Percentiles rank a stretch among this genome's conserved stretches.
phyloP scores from a whole-genome alignment of 92 coral and sea anemone species.

The Porites cylindrica region DNA sequence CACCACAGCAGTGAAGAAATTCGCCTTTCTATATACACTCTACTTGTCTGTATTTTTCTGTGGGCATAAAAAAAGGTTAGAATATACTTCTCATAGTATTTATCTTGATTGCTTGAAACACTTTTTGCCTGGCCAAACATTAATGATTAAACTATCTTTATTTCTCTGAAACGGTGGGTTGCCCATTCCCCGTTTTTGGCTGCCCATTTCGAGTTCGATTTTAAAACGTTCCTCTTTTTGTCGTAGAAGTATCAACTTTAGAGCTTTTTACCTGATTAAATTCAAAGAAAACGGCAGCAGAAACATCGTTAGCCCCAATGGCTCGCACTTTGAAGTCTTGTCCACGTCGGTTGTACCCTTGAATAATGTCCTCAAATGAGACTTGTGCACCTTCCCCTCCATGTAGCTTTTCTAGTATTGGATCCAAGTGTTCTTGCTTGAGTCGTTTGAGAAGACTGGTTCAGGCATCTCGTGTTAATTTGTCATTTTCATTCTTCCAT shows the following conservation, averaged over 20 bases:
- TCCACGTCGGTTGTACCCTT: slow-evolving; percentile 56
- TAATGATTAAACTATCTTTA: too few species aligned
- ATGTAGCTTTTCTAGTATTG: slow-evolving; percentile 70
- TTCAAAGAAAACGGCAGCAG: slow-evolving; percentile 65
- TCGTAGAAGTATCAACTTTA: background rate
- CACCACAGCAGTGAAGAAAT: too few species aligned
- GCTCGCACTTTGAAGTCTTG: slow-evolving; percentile 47
- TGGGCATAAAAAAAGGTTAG: too few species aligned
- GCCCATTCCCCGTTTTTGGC: too few species aligned
- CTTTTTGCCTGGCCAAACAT: too few species aligned
- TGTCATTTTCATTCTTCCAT: slow-evolving; percentile 52
- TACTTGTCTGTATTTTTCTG: too few species aligned
- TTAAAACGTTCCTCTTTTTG: too few species aligned
- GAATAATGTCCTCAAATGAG: slow-evolving; percentile 56
- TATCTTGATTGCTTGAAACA: too few species aligned
- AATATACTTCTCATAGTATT: too few species aligned
- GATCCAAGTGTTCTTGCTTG: slow-evolving; percentile 66
- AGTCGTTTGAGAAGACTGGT: slow-evolving; percentile 51
- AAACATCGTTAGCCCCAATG: slow-evolving; percentile 75
- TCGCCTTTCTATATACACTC: too few species aligned
- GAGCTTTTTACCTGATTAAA: slow-evolving; percentile 71
- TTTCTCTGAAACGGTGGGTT: too few species aligned
- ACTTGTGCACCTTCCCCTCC: slow-evolving; percentile 65
- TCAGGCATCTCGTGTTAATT: slow-evolving; percentile 53
- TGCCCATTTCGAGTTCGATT: too few species aligned